A percentile compares a stretch with the other conserved stretches of the same genome.
phyloP scores from a whole-genome alignment of 2,797 vertebrate species.

The Sebastes steindachneri region DNA sequence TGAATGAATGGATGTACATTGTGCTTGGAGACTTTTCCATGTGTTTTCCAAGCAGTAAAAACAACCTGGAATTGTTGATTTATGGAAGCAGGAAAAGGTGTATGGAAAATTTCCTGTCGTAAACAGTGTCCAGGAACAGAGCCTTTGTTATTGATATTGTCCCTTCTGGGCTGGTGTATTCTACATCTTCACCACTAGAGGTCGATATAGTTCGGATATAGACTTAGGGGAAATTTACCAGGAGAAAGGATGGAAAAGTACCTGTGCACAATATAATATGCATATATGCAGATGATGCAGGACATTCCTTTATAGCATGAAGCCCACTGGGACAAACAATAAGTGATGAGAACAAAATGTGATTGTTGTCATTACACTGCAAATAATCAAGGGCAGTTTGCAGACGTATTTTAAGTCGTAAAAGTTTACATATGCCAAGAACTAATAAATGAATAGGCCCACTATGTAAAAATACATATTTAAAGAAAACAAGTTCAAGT shows the following conservation, averaged over 20 bases:
- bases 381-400: neutral
- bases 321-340: neutral
- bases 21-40: neutral
- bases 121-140: constrained; percentile 15
- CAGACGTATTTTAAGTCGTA: neutral
- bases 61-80: constrained; percentile 12
- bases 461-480: neutral
- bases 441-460: too few species aligned
- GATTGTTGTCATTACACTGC: neutral
- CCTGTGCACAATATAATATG: neutral
- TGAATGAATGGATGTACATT: neutral
- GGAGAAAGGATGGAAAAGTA: constrained; percentile 57
- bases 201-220: constrained; percentile 37
- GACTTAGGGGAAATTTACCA: constrained; percentile 52
- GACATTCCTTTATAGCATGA: neutral
- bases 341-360: neutral
- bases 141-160: neutral
- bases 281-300: neutral
- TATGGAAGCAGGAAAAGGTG: neutral
- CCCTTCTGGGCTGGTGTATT: neutral
- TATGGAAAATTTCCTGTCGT: constrained; percentile 49
- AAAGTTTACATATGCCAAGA: neutral
- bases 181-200: constrained; percentile 71
- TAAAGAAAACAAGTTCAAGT: neutral
- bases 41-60: neutral